A percentile compares a stretch with the other conserved stretches of the same genome.
Evolutionary conservation across 1,140 invertebrate genomes (phyloP).

Genomic region (Drosophila rhopaloa): DNA sequence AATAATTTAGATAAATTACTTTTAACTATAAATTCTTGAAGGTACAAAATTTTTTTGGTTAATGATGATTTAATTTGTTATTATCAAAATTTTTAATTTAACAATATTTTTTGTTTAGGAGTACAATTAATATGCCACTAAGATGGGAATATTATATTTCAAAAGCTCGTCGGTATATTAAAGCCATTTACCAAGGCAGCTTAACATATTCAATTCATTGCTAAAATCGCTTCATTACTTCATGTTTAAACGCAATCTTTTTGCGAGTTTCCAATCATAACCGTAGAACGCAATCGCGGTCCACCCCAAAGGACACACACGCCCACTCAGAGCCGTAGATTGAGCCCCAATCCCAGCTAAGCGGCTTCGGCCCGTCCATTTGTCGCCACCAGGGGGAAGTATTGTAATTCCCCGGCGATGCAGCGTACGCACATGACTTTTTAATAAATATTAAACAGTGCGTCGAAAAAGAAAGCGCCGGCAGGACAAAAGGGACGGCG

Average conservation of each 20-base stretch:
- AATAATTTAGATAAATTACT: not conserved
- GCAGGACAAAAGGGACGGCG: constrained; percentile 18
- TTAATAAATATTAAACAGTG: constrained; percentile 81
- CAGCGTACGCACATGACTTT: constrained; percentile 74
- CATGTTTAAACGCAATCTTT: not conserved
- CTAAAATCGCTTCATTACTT: not conserved
- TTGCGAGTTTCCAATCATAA: constrained; percentile 1
- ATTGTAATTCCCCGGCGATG: constrained; percentile 67
- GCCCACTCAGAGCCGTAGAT: constrained; percentile 20
- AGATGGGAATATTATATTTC: no score
- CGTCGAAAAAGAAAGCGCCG: constrained; percentile 50
- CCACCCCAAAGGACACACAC: constrained; percentile 26
- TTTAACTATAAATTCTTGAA: no score
- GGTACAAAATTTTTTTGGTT: no score
- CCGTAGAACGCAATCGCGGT: constrained; percentile 13
- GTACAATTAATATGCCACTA: no score
- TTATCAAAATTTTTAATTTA: not conserved
- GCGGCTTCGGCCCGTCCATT: constrained; percentile 54
- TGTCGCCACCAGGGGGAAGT: constrained; percentile 46
- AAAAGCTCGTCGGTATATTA: no score
- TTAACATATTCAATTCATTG: not conserved
- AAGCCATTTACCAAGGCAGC: not conserved
- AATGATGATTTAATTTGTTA: not conserved
- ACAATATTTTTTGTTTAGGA: no score
- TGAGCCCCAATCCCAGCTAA: constrained; percentile 49